phyloP scores from a whole-genome alignment of 2,113 vertebrate genomes.

The Thalassarche chlororhynchos region DNA sequence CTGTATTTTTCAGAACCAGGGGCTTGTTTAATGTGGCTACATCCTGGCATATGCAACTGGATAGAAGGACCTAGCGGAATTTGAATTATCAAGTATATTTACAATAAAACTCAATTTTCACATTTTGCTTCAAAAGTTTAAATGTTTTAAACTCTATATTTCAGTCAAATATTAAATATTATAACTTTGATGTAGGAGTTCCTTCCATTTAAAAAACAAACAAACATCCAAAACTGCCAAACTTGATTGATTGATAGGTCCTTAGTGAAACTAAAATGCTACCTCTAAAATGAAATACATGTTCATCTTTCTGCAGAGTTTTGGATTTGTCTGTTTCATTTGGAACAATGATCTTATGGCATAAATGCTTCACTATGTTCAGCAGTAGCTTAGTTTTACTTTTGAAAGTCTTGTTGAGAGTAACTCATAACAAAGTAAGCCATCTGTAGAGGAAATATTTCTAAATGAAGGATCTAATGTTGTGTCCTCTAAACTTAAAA shows the following conservation, averaged over 20 bases:
- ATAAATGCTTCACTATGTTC: neutral
- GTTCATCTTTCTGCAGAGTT: neutral
- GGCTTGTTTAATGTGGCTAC: neutral
- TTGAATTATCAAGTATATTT: neutral
- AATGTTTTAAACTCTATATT: neutral
- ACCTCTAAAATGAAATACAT: neutral
- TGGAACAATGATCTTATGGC: neutral
- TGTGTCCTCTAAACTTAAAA: neutral
- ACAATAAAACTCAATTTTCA: neutral
- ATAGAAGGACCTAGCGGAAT: neutral
- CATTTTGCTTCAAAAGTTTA: neutral
- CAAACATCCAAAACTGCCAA: neutral
- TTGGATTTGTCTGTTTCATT: neutral
- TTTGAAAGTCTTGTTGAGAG: neutral
- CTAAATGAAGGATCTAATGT: neutral
- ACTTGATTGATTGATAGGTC: neutral
- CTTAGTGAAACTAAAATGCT: neutral
- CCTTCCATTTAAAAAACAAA: neutral
- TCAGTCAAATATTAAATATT: neutral
- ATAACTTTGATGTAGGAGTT: neutral
- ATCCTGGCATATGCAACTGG: neutral
- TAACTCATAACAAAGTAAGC: neutral
- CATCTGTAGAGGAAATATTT: neutral
- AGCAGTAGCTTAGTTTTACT: neutral
- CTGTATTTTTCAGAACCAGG: neutral